phyloP scores from a whole-genome alignment of 2,888 invertebrate genomes.

The Trichacis sp. region DNA sequence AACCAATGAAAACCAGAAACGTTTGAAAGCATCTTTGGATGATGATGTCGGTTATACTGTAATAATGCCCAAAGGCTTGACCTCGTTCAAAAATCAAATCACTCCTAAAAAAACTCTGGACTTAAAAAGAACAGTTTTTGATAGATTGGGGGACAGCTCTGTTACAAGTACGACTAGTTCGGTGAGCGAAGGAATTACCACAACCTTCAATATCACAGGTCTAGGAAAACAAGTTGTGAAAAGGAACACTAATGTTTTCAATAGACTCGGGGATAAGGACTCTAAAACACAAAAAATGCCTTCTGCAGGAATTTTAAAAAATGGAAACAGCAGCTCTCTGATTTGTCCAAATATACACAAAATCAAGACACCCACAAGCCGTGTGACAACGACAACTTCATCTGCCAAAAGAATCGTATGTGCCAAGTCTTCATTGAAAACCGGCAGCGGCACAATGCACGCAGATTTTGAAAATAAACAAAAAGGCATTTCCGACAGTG shows the following conservation, averaged over 20 bases:
- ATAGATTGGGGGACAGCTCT: conserved; percentile 70
- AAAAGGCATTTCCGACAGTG: conserved; percentile 49
- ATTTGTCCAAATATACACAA: conserved; percentile 58
- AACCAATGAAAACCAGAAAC: conserved; percentile 25
- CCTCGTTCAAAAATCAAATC: conserved; percentile 66
- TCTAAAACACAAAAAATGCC: conserved; percentile 47
- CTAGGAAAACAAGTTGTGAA: conserved; percentile 60
- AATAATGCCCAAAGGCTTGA: conserved; percentile 68
- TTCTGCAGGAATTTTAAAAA: conserved; percentile 56
- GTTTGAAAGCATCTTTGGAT: conserved; percentile 49
- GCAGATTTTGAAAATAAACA: conserved; percentile 63
- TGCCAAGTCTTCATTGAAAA: conserved; percentile 37
- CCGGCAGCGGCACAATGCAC: conserved; percentile 61
- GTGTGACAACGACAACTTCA: conserved; percentile 40
- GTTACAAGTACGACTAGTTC: conserved; percentile 68
- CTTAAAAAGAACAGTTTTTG: conserved; percentile 70
- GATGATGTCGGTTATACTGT: conserved; percentile 69
- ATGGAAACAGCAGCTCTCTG: conserved; percentile 45
- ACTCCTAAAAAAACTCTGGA: conserved; percentile 62
- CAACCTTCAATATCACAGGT: conserved; percentile 65
- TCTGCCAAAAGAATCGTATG: conserved; percentile 36
- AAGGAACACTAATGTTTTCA: conserved; percentile 61
- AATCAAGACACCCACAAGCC: conserved; percentile 38
- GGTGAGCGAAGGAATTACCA: conserved; percentile 34
- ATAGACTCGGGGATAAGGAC: conserved; percentile 65